Conservation (phyloP, 2,797 vertebrate species). For the Tadarida brasiliensis region DNA sequence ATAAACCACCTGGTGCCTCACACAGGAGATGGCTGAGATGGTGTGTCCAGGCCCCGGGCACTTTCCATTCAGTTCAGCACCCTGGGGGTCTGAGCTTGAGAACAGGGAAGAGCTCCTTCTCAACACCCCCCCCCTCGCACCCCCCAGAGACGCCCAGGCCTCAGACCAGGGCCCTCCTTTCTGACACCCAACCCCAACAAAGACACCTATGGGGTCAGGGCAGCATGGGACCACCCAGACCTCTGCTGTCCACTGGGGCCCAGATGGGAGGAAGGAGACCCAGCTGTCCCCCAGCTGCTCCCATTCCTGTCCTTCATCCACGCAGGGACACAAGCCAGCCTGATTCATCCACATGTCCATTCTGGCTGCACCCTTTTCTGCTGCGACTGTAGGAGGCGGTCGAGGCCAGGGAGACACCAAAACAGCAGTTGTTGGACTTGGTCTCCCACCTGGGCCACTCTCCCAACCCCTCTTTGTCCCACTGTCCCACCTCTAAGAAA, state of each 20-base stretch:
- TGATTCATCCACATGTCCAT: fast-evolving
- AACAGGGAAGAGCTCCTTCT: neutral
- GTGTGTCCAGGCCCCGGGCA: neutral
- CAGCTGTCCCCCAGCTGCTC: neutral
- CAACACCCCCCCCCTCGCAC: too few species aligned
- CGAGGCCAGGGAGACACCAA: neutral
- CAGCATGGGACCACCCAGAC: neutral
- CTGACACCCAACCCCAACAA: neutral
- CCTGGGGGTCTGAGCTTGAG: neutral
- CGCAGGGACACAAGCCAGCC: neutral
- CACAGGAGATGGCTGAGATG: neutral
- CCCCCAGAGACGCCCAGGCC: neutral
- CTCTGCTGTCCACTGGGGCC: neutral
- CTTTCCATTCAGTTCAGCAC: neutral
- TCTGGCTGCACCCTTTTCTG: neutral
- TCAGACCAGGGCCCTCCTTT: neutral
- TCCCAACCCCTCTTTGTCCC: neutral
- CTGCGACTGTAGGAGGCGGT: too few species aligned
- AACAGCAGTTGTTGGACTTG: neutral
- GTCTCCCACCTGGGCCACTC: neutral
- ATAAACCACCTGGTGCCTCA: neutral
- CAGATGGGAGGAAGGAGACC: neutral
- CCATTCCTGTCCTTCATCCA: neutral
- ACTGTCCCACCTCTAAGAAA: neutral
- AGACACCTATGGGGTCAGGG: neutral